Percentiles rank a stretch among this genome's conserved stretches.
Conservation (phyloP, 1,140 invertebrate genomes). For the Oscheius sp. region DNA sequence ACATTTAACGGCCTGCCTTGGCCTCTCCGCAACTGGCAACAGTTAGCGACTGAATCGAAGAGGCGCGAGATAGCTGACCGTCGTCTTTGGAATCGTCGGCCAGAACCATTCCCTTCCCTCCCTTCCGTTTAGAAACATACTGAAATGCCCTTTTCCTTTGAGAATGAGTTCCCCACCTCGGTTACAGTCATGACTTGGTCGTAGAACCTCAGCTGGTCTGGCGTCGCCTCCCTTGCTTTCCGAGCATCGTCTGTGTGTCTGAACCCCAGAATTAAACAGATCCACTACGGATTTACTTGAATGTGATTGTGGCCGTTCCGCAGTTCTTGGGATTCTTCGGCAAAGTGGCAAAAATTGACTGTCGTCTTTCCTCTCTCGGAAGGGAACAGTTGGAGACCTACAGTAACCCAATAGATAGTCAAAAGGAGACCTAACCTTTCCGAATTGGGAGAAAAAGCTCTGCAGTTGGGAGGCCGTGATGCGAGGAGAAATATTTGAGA, state of each 20-base stretch:
- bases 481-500: slow-evolving; percentile 51
- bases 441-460: slow-evolving; percentile 60
- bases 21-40: background rate
- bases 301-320: slow-evolving; percentile 48
- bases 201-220: slow-evolving; percentile 59
- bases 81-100: slow-evolving; percentile 32
- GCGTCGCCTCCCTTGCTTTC: slow-evolving; percentile 43
- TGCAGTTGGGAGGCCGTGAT: slow-evolving; percentile 55
- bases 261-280: background rate
- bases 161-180: slow-evolving; percentile 1
- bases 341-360: slow-evolving; percentile 55
- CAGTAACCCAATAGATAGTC: background rate
- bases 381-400: slow-evolving; percentile 50
- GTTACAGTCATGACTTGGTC: slow-evolving; percentile 55
- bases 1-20: background rate
- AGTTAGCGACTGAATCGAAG: slow-evolving; percentile 27
- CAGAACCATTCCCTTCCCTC: slow-evolving; percentile 19
- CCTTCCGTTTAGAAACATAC: slow-evolving; percentile 28
- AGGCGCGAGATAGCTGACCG: slow-evolving; percentile 18
- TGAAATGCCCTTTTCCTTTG: slow-evolving; percentile 9
- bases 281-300: slow-evolving; percentile 46
- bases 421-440: slow-evolving; percentile 44
- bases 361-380: slow-evolving; percentile 48
- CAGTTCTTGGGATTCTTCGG: slow-evolving; percentile 50
- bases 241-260: slow-evolving; percentile 47